Conservation (phyloP, 2,113 vertebrate genomes). For the Crotalus tigris region DNA sequence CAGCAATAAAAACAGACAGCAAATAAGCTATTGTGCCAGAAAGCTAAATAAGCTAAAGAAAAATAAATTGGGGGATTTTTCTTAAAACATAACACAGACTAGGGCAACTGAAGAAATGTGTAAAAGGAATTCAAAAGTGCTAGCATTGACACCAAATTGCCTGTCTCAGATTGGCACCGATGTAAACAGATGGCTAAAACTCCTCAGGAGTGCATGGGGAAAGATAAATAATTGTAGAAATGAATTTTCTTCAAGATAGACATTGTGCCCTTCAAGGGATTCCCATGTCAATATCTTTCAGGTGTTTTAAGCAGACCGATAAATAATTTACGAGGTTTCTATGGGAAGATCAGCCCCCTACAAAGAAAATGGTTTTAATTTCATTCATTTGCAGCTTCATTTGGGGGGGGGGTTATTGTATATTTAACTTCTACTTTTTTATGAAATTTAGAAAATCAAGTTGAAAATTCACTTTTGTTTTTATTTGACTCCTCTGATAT, state of each 20-base stretch:
- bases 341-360: background rate
- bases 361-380: background rate
- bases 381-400: background rate
- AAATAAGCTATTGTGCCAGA: background rate
- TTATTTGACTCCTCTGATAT: background rate
- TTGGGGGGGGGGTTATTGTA: background rate
- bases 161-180: background rate
- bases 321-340: background rate
- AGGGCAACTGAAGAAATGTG: background rate
- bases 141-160: background rate
- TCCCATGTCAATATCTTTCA: background rate
- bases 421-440: background rate
- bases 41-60: background rate
- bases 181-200: background rate
- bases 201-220: background rate
- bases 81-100: background rate
- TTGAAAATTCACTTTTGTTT: background rate
- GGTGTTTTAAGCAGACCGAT: background rate
- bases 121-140: background rate
- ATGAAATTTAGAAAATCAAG: background rate
- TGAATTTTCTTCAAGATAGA: background rate
- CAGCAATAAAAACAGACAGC: background rate
- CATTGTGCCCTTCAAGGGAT: background rate
- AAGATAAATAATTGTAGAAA: background rate
- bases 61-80: background rate